Evolutionary conservation across 2,113 vertebrate genomes (phyloP), one percentile per base, ranked within the genome.

Genomic region (Plecturocebus donacophilus): DNA sequence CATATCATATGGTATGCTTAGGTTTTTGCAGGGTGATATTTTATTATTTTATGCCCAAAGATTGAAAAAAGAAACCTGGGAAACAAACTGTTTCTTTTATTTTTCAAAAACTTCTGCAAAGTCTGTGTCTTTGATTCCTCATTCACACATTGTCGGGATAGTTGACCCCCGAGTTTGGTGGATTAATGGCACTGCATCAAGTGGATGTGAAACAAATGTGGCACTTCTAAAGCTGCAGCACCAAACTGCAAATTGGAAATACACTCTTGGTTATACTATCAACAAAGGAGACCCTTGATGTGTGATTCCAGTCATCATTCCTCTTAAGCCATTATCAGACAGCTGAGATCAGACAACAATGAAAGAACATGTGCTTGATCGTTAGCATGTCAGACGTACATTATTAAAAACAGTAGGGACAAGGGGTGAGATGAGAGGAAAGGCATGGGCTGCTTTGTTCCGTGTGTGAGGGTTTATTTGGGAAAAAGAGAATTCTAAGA

Each of bases 201-300:
- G 90, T 17, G 64, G 20, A 61, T 93, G 96, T 97, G 97, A 98
- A 97, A 97, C 90, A 84, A 97, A 86, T 0, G 0, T 76, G 95
- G 71, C 38, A 79, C 88, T 98, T 98, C 98, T 96, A 97, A 98
- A 98, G 95, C 77, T 13, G 19, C 54, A 71, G 96, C 71, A 64
- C 96, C 92, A 97, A 98, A 95, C 97, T 98, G 97, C 97, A 98
- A 98, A 98, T 98, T 98, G 97, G 97, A 98, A 98, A 98, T 0
- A 82, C 64, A 17, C 96, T 98, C 97, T 95, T 98, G 97, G 97
- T 91, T 96, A 35, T 87, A 77, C 47, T 66, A 12, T 61, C 61
- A 32, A 98, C 97, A 98, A 98, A 98, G 94, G 91, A 97, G 84
- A 87, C 45, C 76, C 98, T 98, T 98, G 97, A 98, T 98, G 98